These are phyloP conservation scores for Spodoptera exigua DNA, from an alignment of 2,888 invertebrate species.

Conservation along the genomic window DNA sequence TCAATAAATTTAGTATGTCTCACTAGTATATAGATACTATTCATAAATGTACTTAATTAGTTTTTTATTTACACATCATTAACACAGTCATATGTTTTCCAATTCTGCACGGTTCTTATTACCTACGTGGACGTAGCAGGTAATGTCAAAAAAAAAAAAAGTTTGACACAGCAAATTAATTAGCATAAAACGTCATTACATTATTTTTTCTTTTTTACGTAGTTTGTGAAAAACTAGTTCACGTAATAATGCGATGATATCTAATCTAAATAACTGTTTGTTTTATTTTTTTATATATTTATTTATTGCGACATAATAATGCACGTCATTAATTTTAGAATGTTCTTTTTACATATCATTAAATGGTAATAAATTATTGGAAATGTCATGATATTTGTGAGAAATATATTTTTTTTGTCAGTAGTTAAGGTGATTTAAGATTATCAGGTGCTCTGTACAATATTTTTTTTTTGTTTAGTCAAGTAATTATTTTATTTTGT, in stretches of 20 bases:
- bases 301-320: neutral
- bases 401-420: too few relatives aligned
- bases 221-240: neutral
- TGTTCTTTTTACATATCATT: neutral
- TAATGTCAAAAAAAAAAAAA: neutral
- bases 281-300: neutral
- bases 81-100: too few relatives aligned
- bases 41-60: too few relatives aligned
- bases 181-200: conserved; percentile 7
- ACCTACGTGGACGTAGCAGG: too few relatives aligned
- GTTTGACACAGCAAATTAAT: conserved; percentile 7
- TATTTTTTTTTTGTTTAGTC: too few relatives aligned
- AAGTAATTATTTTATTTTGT: too few relatives aligned
- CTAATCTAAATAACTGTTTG: neutral
- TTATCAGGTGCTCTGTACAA: too few relatives aligned
- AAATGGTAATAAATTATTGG: conserved; percentile 3
- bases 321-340: neutral
- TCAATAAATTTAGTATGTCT: too few relatives aligned
- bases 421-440: too few relatives aligned
- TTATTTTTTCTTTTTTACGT: neutral
- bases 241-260: neutral
- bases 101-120: too few relatives aligned
- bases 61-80: too few relatives aligned
- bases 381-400: neutral
- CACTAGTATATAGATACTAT: too few relatives aligned